Percentiles rank a stretch among this genome's conserved stretches.
Conservation (phyloP, 1,140 invertebrate species). For the Neodiprion virginianus region DNA sequence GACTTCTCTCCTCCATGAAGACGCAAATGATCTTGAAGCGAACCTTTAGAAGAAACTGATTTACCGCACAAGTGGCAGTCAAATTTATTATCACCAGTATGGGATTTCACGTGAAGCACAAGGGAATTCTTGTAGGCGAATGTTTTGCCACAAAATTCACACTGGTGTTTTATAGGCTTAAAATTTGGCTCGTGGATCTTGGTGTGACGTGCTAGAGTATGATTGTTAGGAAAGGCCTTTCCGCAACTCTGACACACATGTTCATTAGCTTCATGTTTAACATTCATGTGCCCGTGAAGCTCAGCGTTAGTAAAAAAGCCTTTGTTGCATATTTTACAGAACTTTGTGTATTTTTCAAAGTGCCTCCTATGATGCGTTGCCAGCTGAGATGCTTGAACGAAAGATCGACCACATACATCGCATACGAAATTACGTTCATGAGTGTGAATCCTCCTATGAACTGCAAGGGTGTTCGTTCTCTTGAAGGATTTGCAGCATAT, state of each 20-base stretch:
- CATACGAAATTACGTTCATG: slow-evolving; percentile 50
- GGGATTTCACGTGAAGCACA: slow-evolving; percentile 60
- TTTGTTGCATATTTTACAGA: slow-evolving; percentile 57
- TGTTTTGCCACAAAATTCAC: slow-evolving; percentile 57
- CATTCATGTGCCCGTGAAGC: slow-evolving; percentile 50
- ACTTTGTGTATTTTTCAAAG: slow-evolving; percentile 49
- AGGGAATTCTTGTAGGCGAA: slow-evolving; percentile 60
- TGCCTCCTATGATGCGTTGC: slow-evolving; percentile 54
- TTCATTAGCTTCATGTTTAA: slow-evolving; percentile 49
- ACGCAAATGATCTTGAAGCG: slow-evolving; percentile 64
- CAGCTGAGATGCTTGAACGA: slow-evolving; percentile 54
- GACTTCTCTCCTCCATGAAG: slow-evolving; percentile 67
- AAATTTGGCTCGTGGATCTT: slow-evolving; percentile 63
- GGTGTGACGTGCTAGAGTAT: slow-evolving; percentile 51
- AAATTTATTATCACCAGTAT: slow-evolving; percentile 77
- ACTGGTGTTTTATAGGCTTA: slow-evolving; percentile 53
- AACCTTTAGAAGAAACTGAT: slow-evolving; percentile 45
- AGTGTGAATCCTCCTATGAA: slow-evolving; percentile 52
- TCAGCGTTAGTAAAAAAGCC: slow-evolving; percentile 58
- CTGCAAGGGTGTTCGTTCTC: slow-evolving; percentile 54
- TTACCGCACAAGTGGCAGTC: slow-evolving; percentile 76
- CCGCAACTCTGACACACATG: slow-evolving; percentile 46
- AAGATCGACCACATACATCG: slow-evolving; percentile 54
- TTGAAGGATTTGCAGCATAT: slow-evolving; percentile 61
- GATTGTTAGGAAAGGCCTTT: slow-evolving; percentile 51